These are phyloP conservation scores for Apistogramma diplotaenia DNA, from an alignment of 2,113 vertebrate species.

Conservation along the genomic window DNA sequence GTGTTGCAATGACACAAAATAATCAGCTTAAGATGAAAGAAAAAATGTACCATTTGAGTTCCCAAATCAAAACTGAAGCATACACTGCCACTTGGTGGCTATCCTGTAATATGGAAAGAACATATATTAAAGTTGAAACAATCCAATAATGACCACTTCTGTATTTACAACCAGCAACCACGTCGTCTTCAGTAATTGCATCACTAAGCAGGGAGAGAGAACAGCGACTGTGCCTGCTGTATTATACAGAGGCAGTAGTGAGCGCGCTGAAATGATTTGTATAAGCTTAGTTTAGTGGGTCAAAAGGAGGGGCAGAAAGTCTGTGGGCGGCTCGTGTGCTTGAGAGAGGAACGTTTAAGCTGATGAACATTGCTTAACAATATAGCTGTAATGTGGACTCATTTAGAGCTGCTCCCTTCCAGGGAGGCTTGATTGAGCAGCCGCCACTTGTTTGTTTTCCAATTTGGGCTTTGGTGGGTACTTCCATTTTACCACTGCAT, in stretches of 20 bases:
- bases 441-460: constrained; percentile 52
- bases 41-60: not conserved
- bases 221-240: not conserved
- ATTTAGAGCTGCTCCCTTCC: constrained; percentile 36
- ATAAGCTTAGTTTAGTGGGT: constrained; percentile 50
- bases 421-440: constrained; percentile 21
- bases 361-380: constrained; percentile 44
- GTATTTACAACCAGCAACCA: not conserved
- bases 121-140: not conserved
- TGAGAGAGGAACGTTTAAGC: constrained; percentile 39
- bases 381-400: constrained; percentile 34
- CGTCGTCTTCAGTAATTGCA: constrained; percentile 11
- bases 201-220: constrained; percentile 22
- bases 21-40: constrained; percentile 4
- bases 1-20: not conserved
- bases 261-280: constrained; percentile 52
- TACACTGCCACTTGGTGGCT: constrained; percentile 57
- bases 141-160: constrained; percentile 5
- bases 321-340: constrained; percentile 22
- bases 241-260: constrained; percentile 28
- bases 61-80: constrained; percentile 13
- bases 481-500: constrained; percentile 27
- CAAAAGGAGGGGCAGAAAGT: constrained; percentile 27
- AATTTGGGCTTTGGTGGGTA: constrained; percentile 48
- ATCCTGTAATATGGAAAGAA: not conserved